A percentile compares a stretch with the other conserved stretches of the same genome.
These are phyloP conservation scores for Zaprionus lineosus DNA, from an alignment of 2,888 invertebrate species.

Conservation along the genomic window DNA sequence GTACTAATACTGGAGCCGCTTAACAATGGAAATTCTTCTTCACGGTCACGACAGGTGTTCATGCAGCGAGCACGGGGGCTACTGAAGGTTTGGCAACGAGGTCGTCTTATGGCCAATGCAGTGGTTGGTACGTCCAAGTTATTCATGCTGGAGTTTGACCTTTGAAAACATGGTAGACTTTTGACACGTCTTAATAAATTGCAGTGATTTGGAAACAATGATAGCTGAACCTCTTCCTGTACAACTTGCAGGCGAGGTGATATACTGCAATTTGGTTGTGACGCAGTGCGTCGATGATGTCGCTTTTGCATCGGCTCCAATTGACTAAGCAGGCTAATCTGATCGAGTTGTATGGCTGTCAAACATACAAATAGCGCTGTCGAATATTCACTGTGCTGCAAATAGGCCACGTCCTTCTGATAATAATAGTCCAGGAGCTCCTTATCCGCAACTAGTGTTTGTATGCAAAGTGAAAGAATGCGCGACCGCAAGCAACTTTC, in stretches of 20 bases:
- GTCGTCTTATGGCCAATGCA: constrained; percentile 6
- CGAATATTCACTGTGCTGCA: constrained; percentile 85
- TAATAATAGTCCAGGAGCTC: constrained; percentile 86
- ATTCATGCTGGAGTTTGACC: not conserved
- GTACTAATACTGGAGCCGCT: constrained; percentile 37
- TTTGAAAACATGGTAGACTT: constrained; percentile 49
- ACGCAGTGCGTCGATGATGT: constrained; percentile 83
- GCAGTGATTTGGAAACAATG: not conserved
- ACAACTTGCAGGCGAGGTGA: constrained; percentile 56
- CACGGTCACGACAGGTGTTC: constrained; percentile 15
- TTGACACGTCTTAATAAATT: constrained; percentile 48
- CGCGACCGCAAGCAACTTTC: constrained; percentile 57
- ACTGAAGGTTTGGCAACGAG: constrained; percentile 59
- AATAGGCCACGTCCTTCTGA: constrained; percentile 84
- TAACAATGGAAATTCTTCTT: constrained; percentile 3
- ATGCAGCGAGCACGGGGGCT: constrained; percentile 45
- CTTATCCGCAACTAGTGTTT: constrained; percentile 86
- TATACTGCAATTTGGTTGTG: constrained; percentile 85
- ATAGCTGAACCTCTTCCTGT: constrained; percentile 44
- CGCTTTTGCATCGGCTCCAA: constrained; percentile 84
- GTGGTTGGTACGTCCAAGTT: not conserved
- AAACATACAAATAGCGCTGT: constrained; percentile 86
- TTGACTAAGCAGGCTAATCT: constrained; percentile 85
- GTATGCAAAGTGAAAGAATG: constrained; percentile 83
- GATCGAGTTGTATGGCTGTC: constrained; percentile 86